Conservation (phyloP, 2,888 invertebrate species). For the Dynastes tityus region DNA sequence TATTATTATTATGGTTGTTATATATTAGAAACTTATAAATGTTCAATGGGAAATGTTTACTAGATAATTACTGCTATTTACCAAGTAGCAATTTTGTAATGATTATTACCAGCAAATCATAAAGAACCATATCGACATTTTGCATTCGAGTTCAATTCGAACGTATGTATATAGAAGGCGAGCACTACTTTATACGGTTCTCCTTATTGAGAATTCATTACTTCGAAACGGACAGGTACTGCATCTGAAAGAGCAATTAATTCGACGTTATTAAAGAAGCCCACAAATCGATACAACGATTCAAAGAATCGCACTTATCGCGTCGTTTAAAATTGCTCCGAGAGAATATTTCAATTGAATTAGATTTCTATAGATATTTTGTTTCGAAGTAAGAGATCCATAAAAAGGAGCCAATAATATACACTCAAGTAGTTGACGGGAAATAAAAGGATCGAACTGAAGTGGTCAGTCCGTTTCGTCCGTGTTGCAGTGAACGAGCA, state of each 20-base stretch:
- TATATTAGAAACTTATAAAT: too few relatives aligned
- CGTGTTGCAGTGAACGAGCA: slow-evolving; percentile 50
- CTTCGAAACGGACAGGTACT: neutral
- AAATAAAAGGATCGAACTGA: slow-evolving; percentile 44
- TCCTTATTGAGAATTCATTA: slow-evolving; percentile 11
- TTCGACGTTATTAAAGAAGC: slow-evolving; percentile 29
- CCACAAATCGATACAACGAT: slow-evolving; percentile 21
- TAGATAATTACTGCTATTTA: too few relatives aligned
- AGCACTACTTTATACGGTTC: neutral
- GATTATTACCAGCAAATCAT: too few relatives aligned
- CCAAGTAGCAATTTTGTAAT: too few relatives aligned
- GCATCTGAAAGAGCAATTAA: slow-evolving; percentile 34
- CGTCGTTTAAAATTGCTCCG: slow-evolving; percentile 41
- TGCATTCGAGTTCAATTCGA: neutral
- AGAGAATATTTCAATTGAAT: slow-evolving; percentile 46
- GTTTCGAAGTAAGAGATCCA: slow-evolving; percentile 49
- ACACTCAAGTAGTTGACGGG: slow-evolving; percentile 37
- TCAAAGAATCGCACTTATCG: slow-evolving; percentile 45
- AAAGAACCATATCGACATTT: too few relatives aligned
- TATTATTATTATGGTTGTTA: too few relatives aligned
- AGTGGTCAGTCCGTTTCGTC: slow-evolving; percentile 37
- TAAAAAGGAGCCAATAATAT: slow-evolving; percentile 34
- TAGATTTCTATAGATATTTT: slow-evolving; percentile 47
- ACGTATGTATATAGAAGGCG: neutral
- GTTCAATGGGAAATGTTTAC: too few relatives aligned